Percentiles rank a stretch among this genome's conserved stretches.
These are phyloP conservation scores for Cyprinodon brontotheroides DNA, from an alignment of 2,113 vertebrate genomes.

Conservation along the genomic window DNA sequence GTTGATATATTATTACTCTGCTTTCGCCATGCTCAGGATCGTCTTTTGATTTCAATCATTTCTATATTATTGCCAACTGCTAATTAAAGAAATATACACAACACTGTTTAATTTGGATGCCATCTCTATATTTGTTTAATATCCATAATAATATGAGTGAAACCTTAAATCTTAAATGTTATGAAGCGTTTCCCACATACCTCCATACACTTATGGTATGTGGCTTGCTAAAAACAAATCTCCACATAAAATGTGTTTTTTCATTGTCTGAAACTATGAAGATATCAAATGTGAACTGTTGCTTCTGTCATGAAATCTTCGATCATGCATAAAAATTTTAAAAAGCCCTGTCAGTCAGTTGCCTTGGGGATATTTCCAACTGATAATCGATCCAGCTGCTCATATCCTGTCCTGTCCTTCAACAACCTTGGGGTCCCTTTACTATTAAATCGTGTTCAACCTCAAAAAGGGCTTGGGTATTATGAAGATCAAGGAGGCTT, in stretches of 20 bases:
- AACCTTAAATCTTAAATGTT: neutral
- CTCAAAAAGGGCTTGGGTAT: constrained; percentile 46
- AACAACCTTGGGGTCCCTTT: constrained; percentile 53
- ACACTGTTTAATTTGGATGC: neutral
- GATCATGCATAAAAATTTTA: constrained; percentile 3
- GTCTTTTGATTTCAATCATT: neutral
- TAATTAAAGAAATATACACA: neutral
- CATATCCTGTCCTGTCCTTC: constrained; percentile 54
- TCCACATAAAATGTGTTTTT: neutral
- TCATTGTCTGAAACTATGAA: constrained; percentile 3
- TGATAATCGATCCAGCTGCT: constrained; percentile 56
- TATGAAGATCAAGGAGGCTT: constrained; percentile 12
- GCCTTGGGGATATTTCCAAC: constrained; percentile 50
- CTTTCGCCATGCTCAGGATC: neutral
- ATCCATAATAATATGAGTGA: neutral
- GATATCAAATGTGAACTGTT: constrained; percentile 26
- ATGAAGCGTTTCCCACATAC: neutral
- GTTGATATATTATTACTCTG: neutral
- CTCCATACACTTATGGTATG: neutral
- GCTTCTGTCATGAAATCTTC: constrained; percentile 22
- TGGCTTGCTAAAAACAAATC: neutral
- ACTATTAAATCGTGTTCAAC: constrained; percentile 43
- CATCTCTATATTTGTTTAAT: neutral
- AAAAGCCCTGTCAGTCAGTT: constrained; percentile 41
- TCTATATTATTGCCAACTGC: neutral